Base-by-base conservation (phyloP, 2,797 vertebrate species). In the Nothura maculosa region DNA sequence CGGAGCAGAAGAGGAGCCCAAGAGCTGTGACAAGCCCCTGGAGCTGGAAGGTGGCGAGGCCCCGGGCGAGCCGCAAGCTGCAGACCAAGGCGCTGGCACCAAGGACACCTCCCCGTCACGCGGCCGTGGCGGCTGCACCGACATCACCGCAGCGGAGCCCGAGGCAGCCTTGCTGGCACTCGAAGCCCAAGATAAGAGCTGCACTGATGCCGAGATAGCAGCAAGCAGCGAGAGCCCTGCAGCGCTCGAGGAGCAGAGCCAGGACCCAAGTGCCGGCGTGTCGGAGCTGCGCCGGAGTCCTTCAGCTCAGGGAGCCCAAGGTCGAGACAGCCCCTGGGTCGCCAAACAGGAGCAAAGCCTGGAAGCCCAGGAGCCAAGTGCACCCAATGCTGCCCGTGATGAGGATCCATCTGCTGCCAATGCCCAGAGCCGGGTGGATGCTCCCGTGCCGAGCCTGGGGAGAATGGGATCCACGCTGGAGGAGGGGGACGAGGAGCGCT, bases 21-120 rank as follows among this genome's bases (percentile, higher is more conserved):
- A 2, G 1, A 18, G 77, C 70, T 2, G 2, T 0, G 24, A 16
- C 10, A 17, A 1, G 2, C 0, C 22, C 0, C 0, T 2, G 12
- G 0, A 0, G 10, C 10, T 54, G 4, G 84, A 60, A 19, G 25
- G 61, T 1, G n/a, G 28, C 6, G 5, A 58, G 2, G 9, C 6
- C 58, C 54, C 2, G 3, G 16, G 36, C 67, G 81, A 36, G 0
- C 43, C 10, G 12, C 55, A 1, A 6, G 82, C 54, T 57, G 76
- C 20, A 6, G 60, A 20, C 12, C 60, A 8, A 8, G 18, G 1
- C 2, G 42, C 43, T 12, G 7, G 16, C 0, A 10, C 36, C n/a
- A 1, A 42, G 16, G 45, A 15, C 50, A 25, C 63, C 22, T 50
- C 54, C 18, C 5, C 24, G 0, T 16, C 34, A 0, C 2, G 0